phyloP scores from a whole-genome alignment of 2,888 invertebrate genomes.

The Phaonia tiefii region DNA sequence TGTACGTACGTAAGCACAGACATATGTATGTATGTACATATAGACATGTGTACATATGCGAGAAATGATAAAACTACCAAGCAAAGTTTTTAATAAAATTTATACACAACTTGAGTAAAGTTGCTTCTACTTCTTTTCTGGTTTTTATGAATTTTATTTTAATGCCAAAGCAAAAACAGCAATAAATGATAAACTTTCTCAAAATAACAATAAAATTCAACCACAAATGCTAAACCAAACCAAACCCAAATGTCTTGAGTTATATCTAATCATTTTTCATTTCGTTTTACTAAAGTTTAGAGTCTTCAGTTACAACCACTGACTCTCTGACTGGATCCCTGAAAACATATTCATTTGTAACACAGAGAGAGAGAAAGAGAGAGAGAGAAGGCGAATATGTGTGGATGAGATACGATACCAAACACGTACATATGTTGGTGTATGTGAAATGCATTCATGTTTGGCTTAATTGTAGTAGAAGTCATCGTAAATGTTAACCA shows the following conservation, averaged over 20 bases:
- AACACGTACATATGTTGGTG: too few relatives aligned
- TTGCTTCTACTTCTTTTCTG: background rate
- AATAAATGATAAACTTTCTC: slow-evolving; percentile 51
- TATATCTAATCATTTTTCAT: slow-evolving; percentile 35
- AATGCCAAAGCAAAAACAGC: slow-evolving; percentile 7
- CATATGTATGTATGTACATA: too few relatives aligned
- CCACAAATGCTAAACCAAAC: slow-evolving; percentile 46
- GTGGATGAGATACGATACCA: too few relatives aligned
- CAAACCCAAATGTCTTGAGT: slow-evolving; percentile 22
- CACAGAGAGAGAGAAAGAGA: too few relatives aligned
- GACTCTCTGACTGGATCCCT: too few relatives aligned
- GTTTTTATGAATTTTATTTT: too few relatives aligned
- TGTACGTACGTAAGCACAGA: too few relatives aligned
- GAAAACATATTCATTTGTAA: slow-evolving; percentile 55
- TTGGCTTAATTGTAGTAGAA: slow-evolving; percentile 63
- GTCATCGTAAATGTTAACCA: slow-evolving; percentile 58
- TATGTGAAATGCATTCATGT: slow-evolving; percentile 50
- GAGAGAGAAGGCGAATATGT: too few relatives aligned
- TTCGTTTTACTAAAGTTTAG: slow-evolving; percentile 21
- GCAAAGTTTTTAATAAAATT: slow-evolving; percentile 62
- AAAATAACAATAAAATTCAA: slow-evolving; percentile 50
- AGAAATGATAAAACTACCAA: slow-evolving; percentile 38
- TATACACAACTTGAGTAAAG: slow-evolving; percentile 34
- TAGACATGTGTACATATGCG: too few relatives aligned
- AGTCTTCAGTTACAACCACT: too few relatives aligned